A percentile compares a stretch with the other conserved stretches of the same genome.
Evolutionary conservation across 2,113 vertebrate genomes (phyloP).

Genomic region (Verasper variegatus): DNA sequence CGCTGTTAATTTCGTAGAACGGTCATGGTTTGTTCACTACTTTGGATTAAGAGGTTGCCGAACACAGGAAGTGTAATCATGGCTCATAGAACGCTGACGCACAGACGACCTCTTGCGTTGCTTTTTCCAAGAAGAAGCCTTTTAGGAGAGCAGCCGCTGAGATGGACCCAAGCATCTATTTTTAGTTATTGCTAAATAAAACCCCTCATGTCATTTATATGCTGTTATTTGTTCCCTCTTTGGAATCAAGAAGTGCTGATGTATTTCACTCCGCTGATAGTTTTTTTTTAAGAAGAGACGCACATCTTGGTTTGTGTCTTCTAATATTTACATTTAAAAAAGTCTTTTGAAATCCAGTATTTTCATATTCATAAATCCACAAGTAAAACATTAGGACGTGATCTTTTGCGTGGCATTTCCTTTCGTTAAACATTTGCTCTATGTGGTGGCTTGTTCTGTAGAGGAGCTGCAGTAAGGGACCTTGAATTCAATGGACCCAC

Average conservation of each 20-base stretch:
- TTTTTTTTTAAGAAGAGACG: conserved; percentile 9
- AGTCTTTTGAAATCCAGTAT: conserved; percentile 41
- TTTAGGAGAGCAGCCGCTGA: too few relatives aligned
- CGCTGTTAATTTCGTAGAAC: neutral
- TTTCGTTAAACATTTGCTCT: conserved; percentile 64
- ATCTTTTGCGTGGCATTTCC: conserved; percentile 61
- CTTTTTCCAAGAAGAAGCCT: too few relatives aligned
- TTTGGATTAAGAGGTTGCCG: too few relatives aligned
- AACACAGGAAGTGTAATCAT: too few relatives aligned
- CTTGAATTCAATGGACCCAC: conserved; percentile 46
- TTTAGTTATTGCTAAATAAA: neutral
- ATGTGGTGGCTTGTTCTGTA: conserved; percentile 22
- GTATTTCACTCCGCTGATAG: conserved; percentile 2
- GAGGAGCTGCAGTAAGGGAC: conserved; percentile 51
- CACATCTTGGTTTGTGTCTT: conserved; percentile 18
- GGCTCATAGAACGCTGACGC: too few relatives aligned
- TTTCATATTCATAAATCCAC: conserved; percentile 21
- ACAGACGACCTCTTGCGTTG: too few relatives aligned
- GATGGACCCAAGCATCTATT: neutral
- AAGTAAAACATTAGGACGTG: conserved; percentile 48
- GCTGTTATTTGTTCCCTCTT: neutral
- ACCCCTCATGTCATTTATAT: neutral
- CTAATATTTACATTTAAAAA: conserved; percentile 58
- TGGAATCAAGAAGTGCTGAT: neutral
- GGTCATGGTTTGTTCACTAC: too few relatives aligned